Evolutionary conservation across 2,113 vertebrate species (phyloP), one percentile per base, ranked within the genome.

Genomic region (pig (Sus scrofa)): DNA sequence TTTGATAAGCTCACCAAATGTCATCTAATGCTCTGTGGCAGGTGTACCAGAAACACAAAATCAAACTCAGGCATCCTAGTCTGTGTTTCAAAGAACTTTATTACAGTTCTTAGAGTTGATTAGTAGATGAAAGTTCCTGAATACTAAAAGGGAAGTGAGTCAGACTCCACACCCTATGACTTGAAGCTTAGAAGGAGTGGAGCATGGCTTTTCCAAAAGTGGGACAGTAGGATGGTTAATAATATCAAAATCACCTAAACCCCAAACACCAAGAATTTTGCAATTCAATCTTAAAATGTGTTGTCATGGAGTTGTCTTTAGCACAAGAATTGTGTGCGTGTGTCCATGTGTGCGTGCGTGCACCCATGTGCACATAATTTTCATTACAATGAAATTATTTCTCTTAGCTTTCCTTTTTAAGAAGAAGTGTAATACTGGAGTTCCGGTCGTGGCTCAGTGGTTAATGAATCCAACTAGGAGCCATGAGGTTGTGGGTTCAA

Each of bases 311-410:
- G 37, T 78, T 78, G 26, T 10, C 44, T 58, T 65, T 52, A 87
- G 32, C 13, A 91, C 15, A 79, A 83, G 18, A 93, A 34, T 84
- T 9, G 3, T 81, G 30, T 54, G 18, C n/a, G n/a, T 44, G 26
- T 58, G 52, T 83, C 15, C 54, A 18, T 60, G 24, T 39, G n/a
- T n/a, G n/a, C n/a, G n/a, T n/a, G n/a, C n/a, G n/a, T n/a, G n/a
- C n/a, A n/a, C n/a, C n/a, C n/a, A n/a, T n/a, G n/a, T n/a, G 5
- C 18, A 18, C 1, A 6, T 62, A 6, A 65, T 77, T 71, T 94
- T 77, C 52, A 93, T 70, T 60, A 74, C 73, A 92, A 77, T 50
- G 15, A 73, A 78, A 73, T 39, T 16, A 56, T 92, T 77, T 93
- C 54, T 62, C 63, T 95, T 78, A 63, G n/a, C 20, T 73, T 63